Evolutionary conservation across 92 coral and sea anemone genomes (phyloP).

Genomic region (Hydrozoanthus gracilis): DNA sequence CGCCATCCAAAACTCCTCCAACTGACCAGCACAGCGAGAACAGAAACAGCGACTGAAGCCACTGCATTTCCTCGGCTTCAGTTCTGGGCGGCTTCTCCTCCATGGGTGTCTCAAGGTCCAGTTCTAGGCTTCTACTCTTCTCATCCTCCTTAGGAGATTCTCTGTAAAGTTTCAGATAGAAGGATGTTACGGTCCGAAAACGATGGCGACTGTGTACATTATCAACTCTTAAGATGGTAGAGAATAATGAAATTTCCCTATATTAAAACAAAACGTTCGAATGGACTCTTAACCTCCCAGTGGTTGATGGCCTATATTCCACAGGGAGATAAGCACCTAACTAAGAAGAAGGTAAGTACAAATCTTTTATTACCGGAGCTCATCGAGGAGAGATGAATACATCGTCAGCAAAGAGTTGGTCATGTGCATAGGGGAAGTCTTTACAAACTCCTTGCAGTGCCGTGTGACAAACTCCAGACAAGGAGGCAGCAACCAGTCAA

Average conservation of each 20-base stretch:
- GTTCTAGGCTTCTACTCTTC: conserved; percentile 61
- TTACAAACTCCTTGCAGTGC: conserved; percentile 90
- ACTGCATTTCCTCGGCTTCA: conserved; percentile 89
- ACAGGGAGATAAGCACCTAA: too few species aligned
- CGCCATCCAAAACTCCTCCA: conserved; percentile 93
- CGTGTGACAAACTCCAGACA: conserved; percentile 85
- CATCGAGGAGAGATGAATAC: conserved; percentile 87
- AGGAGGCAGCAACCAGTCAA: conserved; percentile 94
- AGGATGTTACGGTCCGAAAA: background rate
- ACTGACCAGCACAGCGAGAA: conserved; percentile 96
- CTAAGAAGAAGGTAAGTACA: too few species aligned
- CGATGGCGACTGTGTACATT: background rate
- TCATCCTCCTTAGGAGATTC: conserved; percentile 69
- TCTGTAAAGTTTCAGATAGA: conserved; percentile 16
- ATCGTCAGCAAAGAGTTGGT: conserved; percentile 81
- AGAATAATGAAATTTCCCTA: too few species aligned
- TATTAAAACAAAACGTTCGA: too few species aligned
- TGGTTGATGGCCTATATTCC: too few species aligned
- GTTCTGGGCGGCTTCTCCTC: conserved; percentile 87
- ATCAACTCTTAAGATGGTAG: background rate
- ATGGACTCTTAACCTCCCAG: too few species aligned
- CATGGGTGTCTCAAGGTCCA: conserved; percentile 55
- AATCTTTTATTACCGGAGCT: conserved; percentile 71
- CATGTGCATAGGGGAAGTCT: conserved; percentile 95
- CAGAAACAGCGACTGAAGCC: conserved; percentile 95